Percentiles rank a stretch among this genome's conserved stretches.
Evolutionary conservation across 1,140 invertebrate species (phyloP).

Genomic region (Bombus sylvicola): DNA sequence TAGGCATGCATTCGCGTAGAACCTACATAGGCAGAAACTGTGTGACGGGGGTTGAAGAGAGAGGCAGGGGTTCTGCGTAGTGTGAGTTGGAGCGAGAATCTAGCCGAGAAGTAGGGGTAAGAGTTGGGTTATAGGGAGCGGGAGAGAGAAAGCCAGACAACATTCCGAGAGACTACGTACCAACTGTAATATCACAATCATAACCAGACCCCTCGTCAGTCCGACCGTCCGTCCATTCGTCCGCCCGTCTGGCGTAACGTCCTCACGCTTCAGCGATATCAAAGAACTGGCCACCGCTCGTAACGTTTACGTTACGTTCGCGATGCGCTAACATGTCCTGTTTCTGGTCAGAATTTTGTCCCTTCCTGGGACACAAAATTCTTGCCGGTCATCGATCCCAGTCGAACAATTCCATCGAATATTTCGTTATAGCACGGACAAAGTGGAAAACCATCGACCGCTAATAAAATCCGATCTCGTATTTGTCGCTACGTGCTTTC

Average conservation of each 20-base stretch:
- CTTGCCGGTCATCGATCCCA: background rate
- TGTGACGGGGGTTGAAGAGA: constrained; percentile 32
- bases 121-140: constrained; percentile 22
- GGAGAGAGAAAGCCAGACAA: constrained; percentile 39
- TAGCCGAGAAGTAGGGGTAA: constrained; percentile 23
- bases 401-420: background rate
- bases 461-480: too few species aligned
- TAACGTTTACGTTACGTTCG: constrained; percentile 67
- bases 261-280: constrained; percentile 80
- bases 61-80: too few species aligned
- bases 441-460: too few species aligned
- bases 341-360: constrained; percentile 52
- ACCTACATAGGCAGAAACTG: constrained; percentile 53
- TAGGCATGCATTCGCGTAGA: constrained; percentile 75
- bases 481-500: too few species aligned
- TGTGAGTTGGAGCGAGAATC: too few species aligned
- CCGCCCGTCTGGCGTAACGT: constrained; percentile 75
- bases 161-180: constrained; percentile 77
- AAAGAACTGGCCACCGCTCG: constrained; percentile 72
- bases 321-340: constrained; percentile 56
- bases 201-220: constrained; percentile 76
- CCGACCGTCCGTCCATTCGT: constrained; percentile 63
- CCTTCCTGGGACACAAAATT: constrained; percentile 14
- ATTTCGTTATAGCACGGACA: too few species aligned
- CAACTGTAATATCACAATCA: constrained; percentile 81